phyloP scores from a whole-genome alignment of 2,888 invertebrate genomes.

The Agonopterix alstromeriana region DNA sequence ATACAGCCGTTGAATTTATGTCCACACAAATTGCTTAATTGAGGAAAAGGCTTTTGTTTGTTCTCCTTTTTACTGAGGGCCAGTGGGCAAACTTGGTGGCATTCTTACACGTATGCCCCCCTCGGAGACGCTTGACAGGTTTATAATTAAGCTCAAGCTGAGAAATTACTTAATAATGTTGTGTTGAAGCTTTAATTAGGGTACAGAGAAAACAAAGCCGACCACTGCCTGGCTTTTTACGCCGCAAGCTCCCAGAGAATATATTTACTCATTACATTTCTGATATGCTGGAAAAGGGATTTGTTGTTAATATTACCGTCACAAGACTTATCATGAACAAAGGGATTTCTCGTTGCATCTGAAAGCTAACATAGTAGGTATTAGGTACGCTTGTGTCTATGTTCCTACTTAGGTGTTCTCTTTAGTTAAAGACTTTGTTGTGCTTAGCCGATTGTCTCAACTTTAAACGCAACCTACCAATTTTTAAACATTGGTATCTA shows the following conservation, averaged over 20 bases:
- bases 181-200: constrained; percentile 5
- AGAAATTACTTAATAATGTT: constrained; percentile 6
- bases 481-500: too few relatives aligned
- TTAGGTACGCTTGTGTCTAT: too few relatives aligned
- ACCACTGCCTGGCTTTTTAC: not conserved
- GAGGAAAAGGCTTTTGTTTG: constrained; percentile 46
- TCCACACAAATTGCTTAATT: constrained; percentile 52
- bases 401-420: too few relatives aligned
- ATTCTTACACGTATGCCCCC: constrained; percentile 16
- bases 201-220: constrained; percentile 2
- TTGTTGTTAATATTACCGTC: too few relatives aligned
- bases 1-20: constrained; percentile 41
- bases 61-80: constrained; percentile 27
- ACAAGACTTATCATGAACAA: too few relatives aligned
- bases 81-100: constrained; percentile 12
- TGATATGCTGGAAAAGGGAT: not conserved
- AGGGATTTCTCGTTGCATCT: too few relatives aligned
- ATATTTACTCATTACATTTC: not conserved
- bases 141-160: constrained; percentile 16
- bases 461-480: too few relatives aligned
- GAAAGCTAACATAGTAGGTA: too few relatives aligned
- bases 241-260: not conserved
- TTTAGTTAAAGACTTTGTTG: too few relatives aligned
- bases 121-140: constrained; percentile 16
- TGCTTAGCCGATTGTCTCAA: too few relatives aligned